Conservation (phyloP, 2,888 invertebrate species). For the Sthenelais limicola region DNA sequence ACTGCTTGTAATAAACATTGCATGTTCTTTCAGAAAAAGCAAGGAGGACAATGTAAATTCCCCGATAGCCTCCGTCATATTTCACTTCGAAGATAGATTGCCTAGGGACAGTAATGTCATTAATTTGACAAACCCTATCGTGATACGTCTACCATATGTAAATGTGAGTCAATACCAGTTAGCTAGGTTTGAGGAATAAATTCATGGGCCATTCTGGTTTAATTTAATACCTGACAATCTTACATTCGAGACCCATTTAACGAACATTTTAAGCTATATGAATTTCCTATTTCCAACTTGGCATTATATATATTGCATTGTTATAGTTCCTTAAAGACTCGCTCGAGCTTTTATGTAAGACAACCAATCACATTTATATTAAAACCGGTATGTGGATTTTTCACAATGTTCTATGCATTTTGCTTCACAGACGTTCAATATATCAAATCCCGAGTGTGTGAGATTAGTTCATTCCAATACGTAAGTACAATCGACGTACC, state of each 20-base stretch:
- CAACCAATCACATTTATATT: no score
- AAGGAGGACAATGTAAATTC: slow-evolving; percentile 69
- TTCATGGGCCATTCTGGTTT: no score
- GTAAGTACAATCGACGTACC: slow-evolving; percentile 53
- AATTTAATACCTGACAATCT: no score
- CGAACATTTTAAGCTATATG: no score
- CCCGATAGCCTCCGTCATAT: slow-evolving; percentile 63
- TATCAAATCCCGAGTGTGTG: slow-evolving; percentile 71
- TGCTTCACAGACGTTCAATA: slow-evolving; percentile 68
- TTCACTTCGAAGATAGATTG: slow-evolving; percentile 57
- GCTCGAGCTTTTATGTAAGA: no score
- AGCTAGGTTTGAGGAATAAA: no score
- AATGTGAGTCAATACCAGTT: slow-evolving; percentile 57
- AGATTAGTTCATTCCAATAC: slow-evolving; percentile 58
- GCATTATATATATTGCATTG: no score
- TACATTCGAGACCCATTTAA: no score
- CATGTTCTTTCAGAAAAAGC: slow-evolving; percentile 61
- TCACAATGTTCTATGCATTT: slow-evolving; percentile 3
- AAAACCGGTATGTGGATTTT: no score
- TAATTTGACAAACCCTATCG: slow-evolving; percentile 52
- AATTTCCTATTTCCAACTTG: no score
- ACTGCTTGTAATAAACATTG: no score
- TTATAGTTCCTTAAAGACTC: no score
- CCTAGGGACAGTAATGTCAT: slow-evolving; percentile 53
- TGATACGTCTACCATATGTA: slow-evolving; percentile 58